phyloP scores from a whole-genome alignment of 2,113 vertebrate species.

The Scopus umbretta region DNA sequence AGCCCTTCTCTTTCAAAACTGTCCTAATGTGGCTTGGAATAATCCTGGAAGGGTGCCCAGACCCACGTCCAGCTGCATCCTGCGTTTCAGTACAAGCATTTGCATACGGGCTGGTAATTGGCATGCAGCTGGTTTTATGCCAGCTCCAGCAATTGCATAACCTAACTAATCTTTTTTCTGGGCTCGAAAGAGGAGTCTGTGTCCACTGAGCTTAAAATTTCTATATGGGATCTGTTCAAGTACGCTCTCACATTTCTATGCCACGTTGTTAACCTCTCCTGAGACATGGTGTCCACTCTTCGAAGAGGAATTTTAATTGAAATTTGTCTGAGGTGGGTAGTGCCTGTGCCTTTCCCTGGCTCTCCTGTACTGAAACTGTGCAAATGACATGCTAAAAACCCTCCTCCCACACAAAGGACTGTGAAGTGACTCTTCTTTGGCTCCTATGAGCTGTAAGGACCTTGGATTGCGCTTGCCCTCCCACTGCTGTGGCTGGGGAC shows the following conservation, averaged over 20 bases:
- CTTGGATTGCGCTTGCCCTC: background rate
- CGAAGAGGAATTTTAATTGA: conserved; percentile 16
- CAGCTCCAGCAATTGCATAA: conserved; percentile 53
- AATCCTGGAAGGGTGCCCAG: conserved; percentile 42
- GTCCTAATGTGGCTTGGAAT: conserved; percentile 49
- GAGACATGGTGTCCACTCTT: background rate
- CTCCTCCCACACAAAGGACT: background rate
- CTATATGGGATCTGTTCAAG: conserved; percentile 6
- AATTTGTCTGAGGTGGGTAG: background rate
- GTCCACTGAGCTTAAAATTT: conserved; percentile 3
- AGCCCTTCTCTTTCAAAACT: conserved; percentile 42
- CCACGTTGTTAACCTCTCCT: background rate
- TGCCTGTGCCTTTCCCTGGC: background rate
- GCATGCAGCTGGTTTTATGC: conserved; percentile 37
- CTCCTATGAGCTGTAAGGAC: background rate
- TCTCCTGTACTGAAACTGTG: background rate
- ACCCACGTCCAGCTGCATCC: conserved; percentile 48
- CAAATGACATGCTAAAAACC: background rate
- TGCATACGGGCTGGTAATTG: conserved; percentile 17
- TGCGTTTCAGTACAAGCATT: conserved; percentile 39
- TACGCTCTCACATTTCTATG: background rate
- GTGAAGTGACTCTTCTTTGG: background rate
- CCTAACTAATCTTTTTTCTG: background rate
- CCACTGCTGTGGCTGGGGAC: background rate
- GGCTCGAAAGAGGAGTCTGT: background rate